Evolutionary conservation across 2,113 vertebrate genomes (phyloP).

Genomic region (Fregetta grallaria): DNA sequence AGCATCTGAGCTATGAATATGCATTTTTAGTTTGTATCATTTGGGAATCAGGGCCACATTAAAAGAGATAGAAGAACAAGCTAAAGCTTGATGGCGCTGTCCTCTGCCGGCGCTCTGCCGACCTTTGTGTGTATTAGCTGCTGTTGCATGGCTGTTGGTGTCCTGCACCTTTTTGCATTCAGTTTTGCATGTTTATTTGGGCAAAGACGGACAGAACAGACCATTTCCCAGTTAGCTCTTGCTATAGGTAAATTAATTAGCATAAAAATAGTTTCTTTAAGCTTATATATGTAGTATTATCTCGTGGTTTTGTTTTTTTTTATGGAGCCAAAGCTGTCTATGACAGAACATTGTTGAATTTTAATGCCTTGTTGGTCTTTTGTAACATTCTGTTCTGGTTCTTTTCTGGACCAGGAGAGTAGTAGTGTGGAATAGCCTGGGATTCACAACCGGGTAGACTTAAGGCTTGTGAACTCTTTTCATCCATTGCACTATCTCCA

Average conservation of each 20-base stretch:
- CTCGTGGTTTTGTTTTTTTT: not conserved
- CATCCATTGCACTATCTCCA: not conserved
- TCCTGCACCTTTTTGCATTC: not conserved
- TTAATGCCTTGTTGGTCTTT: not conserved
- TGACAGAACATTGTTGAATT: not conserved
- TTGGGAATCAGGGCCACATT: not conserved
- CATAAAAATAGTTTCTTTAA: not conserved
- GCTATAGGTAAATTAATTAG: not conserved
- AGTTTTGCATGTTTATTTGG: not conserved
- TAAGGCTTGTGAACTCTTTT: not conserved
- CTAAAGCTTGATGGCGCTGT: not conserved
- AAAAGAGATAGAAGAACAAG: not conserved
- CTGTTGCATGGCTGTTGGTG: not conserved
- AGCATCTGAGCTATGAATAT: not conserved
- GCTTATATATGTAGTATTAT: not conserved
- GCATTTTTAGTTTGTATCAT: not conserved
- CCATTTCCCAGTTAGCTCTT: not conserved
- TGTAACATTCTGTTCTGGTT: not conserved
- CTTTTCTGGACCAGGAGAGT: not conserved
- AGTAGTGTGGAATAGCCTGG: not conserved
- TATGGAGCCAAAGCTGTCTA: not conserved
- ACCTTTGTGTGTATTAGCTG: not conserved
- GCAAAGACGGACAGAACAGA: not conserved
- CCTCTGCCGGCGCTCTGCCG: not conserved
- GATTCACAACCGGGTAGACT: not conserved